Percentiles rank a stretch among this genome's conserved stretches.
phyloP scores from a whole-genome alignment of 2,888 invertebrate genomes.

The Drosophila eohydei region DNA sequence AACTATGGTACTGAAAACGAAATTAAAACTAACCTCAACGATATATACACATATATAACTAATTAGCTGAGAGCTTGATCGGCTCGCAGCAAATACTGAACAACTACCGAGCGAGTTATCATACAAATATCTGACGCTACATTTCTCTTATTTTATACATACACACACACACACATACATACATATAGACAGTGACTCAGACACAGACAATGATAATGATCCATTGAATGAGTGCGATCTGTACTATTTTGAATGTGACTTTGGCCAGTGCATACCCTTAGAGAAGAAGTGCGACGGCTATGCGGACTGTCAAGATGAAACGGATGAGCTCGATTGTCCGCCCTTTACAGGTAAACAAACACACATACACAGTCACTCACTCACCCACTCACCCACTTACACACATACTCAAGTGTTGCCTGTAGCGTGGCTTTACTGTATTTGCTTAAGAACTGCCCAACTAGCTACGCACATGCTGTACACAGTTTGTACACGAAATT shows the following conservation, averaged over 20 bases:
- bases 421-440: slow-evolving; percentile 11
- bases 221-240: slow-evolving; percentile 81
- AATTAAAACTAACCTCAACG: slow-evolving; percentile 12
- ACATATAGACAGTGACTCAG: slow-evolving; percentile 52
- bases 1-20: slow-evolving; percentile 75
- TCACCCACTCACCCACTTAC: slow-evolving; percentile 7
- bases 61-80: not conserved
- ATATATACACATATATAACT: not conserved
- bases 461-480: slow-evolving; percentile 1
- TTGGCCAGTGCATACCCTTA: slow-evolving; percentile 84
- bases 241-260: slow-evolving; percentile 84
- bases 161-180: slow-evolving; percentile 15
- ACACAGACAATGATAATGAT: slow-evolving; percentile 55
- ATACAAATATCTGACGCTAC: slow-evolving; percentile 11
- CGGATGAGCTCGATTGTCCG: slow-evolving; percentile 86
- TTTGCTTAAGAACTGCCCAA: slow-evolving; percentile 1
- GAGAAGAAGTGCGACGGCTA: slow-evolving; percentile 87
- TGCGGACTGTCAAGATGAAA: slow-evolving; percentile 87
- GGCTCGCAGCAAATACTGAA: not conserved
- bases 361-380: not conserved
- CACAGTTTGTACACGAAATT: not conserved
- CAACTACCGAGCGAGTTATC: not conserved
- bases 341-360: slow-evolving; percentile 82
- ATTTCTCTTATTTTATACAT: slow-evolving; percentile 37
- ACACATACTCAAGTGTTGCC: slow-evolving; percentile 10